phyloP scores from a whole-genome alignment of 2,113 vertebrate genomes.

The Oplegnathus fasciatus region DNA sequence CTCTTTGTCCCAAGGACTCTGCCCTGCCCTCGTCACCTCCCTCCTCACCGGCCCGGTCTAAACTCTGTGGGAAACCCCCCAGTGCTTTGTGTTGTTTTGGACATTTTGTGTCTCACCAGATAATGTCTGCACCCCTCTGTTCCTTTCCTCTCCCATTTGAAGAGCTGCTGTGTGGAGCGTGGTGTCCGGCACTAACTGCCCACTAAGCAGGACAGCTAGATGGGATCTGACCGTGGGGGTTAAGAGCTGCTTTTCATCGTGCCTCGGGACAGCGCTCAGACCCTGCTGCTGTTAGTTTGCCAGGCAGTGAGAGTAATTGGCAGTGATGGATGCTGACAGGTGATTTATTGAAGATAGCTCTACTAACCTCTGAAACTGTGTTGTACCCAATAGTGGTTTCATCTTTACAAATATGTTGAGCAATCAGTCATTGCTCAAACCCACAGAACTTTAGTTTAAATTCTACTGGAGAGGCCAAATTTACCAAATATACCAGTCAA shows the following conservation, averaged over 20 bases:
- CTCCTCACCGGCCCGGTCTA: conserved; percentile 56
- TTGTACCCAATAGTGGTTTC: background rate
- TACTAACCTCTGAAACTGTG: background rate
- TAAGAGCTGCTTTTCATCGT: conserved; percentile 40
- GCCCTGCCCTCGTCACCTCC: conserved; percentile 69
- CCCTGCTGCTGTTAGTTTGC: conserved; percentile 42
- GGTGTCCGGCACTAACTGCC: conserved; percentile 49
- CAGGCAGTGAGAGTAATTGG: conserved; percentile 12
- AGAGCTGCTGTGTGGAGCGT: conserved; percentile 45
- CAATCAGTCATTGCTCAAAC: background rate
- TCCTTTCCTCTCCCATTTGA: conserved; percentile 51
- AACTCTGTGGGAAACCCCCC: conserved; percentile 80
- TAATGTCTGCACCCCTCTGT: conserved; percentile 71
- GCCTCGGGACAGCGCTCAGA: conserved; percentile 19
- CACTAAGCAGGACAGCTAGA: conserved; percentile 22
- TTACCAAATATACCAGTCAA: background rate
- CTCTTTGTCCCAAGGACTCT: conserved; percentile 71
- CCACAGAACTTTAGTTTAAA: background rate
- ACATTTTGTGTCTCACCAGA: conserved; percentile 75
- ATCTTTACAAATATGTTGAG: background rate
- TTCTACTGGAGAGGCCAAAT: background rate
- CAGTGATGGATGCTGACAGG: conserved; percentile 54
- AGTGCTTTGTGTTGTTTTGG: conserved; percentile 76
- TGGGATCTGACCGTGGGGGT: conserved; percentile 43
- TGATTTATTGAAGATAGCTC: conserved; percentile 43